phyloP scores from a whole-genome alignment of 1,140 invertebrate species.

The Drosophila hydei region DNA sequence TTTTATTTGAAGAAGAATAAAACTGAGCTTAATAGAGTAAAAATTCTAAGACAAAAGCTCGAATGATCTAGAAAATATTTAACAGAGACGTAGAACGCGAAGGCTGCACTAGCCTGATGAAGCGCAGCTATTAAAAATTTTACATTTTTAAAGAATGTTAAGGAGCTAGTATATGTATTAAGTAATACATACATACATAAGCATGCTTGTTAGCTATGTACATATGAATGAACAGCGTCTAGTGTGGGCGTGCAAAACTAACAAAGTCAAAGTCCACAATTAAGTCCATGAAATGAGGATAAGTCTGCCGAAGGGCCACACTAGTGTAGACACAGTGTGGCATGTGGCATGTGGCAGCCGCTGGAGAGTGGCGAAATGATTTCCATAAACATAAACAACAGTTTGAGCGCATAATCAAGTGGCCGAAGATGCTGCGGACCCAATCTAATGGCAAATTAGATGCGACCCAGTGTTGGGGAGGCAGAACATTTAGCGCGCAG shows the following conservation, averaged over 20 bases:
- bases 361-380: constrained; percentile 53
- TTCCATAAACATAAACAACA: constrained; percentile 77
- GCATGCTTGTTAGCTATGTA: too few species aligned
- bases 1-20: too few species aligned
- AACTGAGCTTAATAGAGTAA: too few species aligned
- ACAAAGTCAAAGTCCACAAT: constrained; percentile 68
- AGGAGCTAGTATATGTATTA: too few species aligned
- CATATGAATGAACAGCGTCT: constrained; percentile 4
- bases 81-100: too few species aligned
- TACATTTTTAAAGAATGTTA: too few species aligned
- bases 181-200: too few species aligned
- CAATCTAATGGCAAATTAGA: constrained; percentile 74
- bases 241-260: constrained; percentile 22
- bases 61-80: too few species aligned
- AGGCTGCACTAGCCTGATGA: too few species aligned
- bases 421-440: constrained; percentile 16
- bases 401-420: constrained; percentile 69
- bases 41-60: too few species aligned
- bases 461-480: constrained; percentile 51
- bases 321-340: background rate
- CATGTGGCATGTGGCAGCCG: background rate
- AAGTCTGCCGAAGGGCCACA: constrained; percentile 46
- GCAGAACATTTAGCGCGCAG: background rate
- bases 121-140: too few species aligned
- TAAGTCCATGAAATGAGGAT: constrained; percentile 71